Conservation (phyloP, 2,113 vertebrate genomes). For the Corythornis vintsioides region DNA sequence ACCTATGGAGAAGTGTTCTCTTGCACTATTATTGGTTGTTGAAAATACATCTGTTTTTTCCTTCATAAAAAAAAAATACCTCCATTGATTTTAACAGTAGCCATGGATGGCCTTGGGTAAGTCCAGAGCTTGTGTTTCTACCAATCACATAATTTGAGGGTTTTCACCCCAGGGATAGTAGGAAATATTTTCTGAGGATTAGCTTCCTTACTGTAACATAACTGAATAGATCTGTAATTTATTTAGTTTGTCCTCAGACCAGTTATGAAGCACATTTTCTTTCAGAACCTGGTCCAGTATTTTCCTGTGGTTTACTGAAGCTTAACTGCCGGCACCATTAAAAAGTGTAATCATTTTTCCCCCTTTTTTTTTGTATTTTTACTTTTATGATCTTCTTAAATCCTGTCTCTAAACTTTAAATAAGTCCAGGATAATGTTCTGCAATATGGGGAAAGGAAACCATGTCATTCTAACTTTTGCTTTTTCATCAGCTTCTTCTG, state of each 20-base stretch:
- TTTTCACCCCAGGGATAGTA: neutral
- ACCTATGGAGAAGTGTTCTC: neutral
- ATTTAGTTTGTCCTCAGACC: neutral
- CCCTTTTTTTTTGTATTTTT: neutral
- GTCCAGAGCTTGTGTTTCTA: neutral
- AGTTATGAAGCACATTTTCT: neutral
- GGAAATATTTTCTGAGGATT: neutral
- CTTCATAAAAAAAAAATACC: neutral
- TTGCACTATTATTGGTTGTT: neutral
- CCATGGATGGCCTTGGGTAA: neutral
- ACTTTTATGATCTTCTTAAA: conserved; percentile 47
- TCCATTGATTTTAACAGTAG: neutral
- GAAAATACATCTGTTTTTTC: neutral
- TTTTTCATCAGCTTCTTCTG: neutral
- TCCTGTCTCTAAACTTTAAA: conserved; percentile 27
- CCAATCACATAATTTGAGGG: neutral
- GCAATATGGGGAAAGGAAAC: neutral
- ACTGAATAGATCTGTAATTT: neutral
- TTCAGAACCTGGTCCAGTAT: neutral
- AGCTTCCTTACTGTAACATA: neutral
- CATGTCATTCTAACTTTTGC: neutral
- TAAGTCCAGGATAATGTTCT: neutral
- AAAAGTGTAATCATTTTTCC: conserved; percentile 25
- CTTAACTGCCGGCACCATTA: conserved; percentile 25
- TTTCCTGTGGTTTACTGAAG: conserved; percentile 27